These are phyloP conservation scores for Aeoliscus strigatus DNA, from an alignment of 2,797 vertebrate species.

Conservation along the genomic window DNA sequence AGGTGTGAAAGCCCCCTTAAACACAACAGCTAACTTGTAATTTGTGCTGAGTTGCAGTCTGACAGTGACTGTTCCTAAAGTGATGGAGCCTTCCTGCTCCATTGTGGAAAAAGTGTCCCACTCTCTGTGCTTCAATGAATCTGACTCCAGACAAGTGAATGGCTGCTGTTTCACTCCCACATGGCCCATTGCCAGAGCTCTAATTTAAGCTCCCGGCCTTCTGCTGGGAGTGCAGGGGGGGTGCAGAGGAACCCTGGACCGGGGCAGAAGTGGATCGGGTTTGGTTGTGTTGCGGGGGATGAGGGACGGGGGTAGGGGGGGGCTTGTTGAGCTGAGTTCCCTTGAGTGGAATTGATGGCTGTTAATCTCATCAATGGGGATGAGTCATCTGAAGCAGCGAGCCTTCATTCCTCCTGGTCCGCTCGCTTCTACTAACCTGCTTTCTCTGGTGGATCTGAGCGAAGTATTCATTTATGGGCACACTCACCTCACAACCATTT, in stretches of 20 bases:
- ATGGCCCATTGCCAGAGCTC: constrained; percentile 67
- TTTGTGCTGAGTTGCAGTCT: constrained; percentile 33
- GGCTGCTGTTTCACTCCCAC: constrained; percentile 56
- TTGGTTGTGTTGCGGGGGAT: constrained; percentile 1
- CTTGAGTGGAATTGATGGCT: constrained; percentile 69
- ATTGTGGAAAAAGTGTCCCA: constrained; percentile 46
- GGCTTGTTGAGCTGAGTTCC: constrained; percentile 46
- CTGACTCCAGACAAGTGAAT: constrained; percentile 66
- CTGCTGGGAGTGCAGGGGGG: constrained; percentile 55
- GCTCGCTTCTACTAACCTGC: constrained; percentile 44
- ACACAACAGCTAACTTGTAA: constrained; percentile 7
- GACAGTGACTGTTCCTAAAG: constrained; percentile 13
- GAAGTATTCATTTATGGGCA: constrained; percentile 17
- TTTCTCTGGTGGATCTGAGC: constrained; percentile 25
- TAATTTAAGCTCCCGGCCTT: constrained; percentile 73
- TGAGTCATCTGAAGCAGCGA: constrained; percentile 71
- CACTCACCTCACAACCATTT: constrained; percentile 53
- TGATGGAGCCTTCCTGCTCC: constrained; percentile 29
- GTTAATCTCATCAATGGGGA: constrained; percentile 74
- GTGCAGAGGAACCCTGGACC: constrained; percentile 61
- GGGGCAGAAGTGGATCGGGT: constrained; percentile 46
- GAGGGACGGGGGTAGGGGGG: constrained; percentile 14
- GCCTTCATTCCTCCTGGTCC: constrained; percentile 60
- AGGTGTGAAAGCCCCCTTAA: too few species aligned
- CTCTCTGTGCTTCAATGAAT: constrained; percentile 48